Evolutionary conservation across 2,888 invertebrate genomes (phyloP).

Genomic region (Toxonevra muliebris): DNA sequence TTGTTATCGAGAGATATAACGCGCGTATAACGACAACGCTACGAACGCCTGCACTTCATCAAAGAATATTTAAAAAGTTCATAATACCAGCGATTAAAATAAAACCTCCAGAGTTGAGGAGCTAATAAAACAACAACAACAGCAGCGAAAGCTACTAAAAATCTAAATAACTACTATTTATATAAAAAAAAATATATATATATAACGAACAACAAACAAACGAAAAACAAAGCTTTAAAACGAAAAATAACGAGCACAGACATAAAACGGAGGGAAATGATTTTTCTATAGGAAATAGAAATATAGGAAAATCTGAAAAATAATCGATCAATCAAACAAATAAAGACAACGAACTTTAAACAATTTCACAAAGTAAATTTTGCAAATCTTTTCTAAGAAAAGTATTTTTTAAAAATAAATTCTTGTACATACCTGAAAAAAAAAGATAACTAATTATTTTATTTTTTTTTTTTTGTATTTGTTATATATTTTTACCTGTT

Average conservation of each 20-base stretch:
- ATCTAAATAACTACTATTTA: constrained; percentile 18
- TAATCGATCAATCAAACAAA: neutral
- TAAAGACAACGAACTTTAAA: constrained; percentile 9
- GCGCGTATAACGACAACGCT: no score
- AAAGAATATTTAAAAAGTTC: neutral
- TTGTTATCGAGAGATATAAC: no score
- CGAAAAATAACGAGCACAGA: constrained; percentile 10
- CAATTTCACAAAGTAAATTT: constrained; percentile 15
- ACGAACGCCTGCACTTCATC: no score
- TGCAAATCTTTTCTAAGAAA: constrained; percentile 40
- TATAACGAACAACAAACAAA: constrained; percentile 32
- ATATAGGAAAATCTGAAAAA: neutral
- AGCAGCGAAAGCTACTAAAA: constrained; percentile 9
- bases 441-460: no score
- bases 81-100: neutral
- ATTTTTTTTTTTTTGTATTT: no score
- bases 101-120: constrained; percentile 8
- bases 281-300: neutral
- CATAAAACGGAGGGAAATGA: constrained; percentile 9
- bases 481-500: no score
- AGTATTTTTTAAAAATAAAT: constrained; percentile 7
- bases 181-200: neutral
- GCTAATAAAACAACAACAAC: constrained; percentile 26
- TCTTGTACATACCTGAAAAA: no score
- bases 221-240: constrained; percentile 22